Evolutionary conservation across 2,888 invertebrate genomes (phyloP), one percentile per base, ranked within the genome.

Genomic region (Tyria jacobaeae): DNA sequence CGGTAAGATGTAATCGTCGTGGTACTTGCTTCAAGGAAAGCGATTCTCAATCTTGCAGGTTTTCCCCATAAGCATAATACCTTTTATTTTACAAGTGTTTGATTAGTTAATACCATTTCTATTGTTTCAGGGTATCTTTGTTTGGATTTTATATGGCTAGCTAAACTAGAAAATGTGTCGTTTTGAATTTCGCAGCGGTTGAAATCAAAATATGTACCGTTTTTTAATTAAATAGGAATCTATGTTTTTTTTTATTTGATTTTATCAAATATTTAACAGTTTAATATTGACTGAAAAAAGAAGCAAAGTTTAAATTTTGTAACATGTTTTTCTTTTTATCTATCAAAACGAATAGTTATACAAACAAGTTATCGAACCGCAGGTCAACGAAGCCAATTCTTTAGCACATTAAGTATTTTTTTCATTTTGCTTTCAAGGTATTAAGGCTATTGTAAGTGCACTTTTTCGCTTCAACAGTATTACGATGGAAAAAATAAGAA

Each of bases 31-130:
- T 77, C 71, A 68, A 64, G 60, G 71, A 71, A 78, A 81, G 71
- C 72, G 90, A 56, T 76, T 84, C 90, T 88, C 88, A 90, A 91
- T 84, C 82, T 84, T 70, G 41, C 21, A 60, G 68, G 57, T 65
- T 78, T 82, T 78, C 70, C 65, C 62, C 27, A 12, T 15, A 37
- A 31, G 21, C 4, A 44, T 55, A 66, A 74, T n/a, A 62, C 25
- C 44, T 60, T 60, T 69, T 65, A 64, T 57, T 63, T 31, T 56
- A 44, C 48, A 41, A 56, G 14, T 72, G 57, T 76, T 77, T 79
- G 70, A 57, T 68, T 77, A 66, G 58, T 37, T 75, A 64, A 73
- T 59, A 34, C 44, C 47, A 27, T 62, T 63, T 64, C 60, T 70
- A 70, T 64, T 66, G 61, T 62, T 67, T 60, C 48, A 58, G 14